phyloP scores from a whole-genome alignment of 1,140 invertebrate genomes.

The Lepidostoma basale region DNA sequence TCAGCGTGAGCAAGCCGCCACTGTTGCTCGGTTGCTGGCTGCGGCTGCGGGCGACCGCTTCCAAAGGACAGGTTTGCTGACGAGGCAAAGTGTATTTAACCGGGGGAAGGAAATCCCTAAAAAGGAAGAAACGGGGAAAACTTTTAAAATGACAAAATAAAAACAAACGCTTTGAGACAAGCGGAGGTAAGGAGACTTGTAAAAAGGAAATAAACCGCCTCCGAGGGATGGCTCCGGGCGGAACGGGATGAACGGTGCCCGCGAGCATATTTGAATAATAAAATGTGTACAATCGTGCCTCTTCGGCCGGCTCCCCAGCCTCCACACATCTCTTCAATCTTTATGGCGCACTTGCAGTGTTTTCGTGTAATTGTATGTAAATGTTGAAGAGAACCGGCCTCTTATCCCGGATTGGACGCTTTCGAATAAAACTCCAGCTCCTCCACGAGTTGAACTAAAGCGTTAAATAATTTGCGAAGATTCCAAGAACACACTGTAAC shows the following conservation, averaged over 20 bases:
- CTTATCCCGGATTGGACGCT: background rate
- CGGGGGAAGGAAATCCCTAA: background rate
- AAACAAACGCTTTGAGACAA: conserved; percentile 1
- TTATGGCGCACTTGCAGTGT: background rate
- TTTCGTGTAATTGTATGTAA: conserved; percentile 1
- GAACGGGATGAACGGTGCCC: conserved; percentile 5
- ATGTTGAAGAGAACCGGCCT: background rate
- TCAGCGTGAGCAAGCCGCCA: no score
- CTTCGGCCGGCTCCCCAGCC: background rate
- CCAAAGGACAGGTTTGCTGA: conserved; percentile 9
- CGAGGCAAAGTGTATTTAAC: conserved; percentile 3
- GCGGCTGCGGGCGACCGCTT: conserved; percentile 25
- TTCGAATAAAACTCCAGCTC: background rate
- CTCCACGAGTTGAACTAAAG: background rate
- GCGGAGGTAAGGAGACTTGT: background rate
- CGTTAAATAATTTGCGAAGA: background rate
- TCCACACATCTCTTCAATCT: background rate
- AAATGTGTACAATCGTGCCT: conserved; percentile 1
- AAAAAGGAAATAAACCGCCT: conserved; percentile 14
- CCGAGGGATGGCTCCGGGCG: no score
- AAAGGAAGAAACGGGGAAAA: background rate
- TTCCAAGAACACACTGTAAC: background rate
- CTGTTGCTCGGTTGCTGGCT: no score
- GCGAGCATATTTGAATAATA: conserved; percentile 20
- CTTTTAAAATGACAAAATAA: conserved; percentile 1